These are phyloP conservation scores for Semotilus atromaculatus DNA, from an alignment of 2,797 vertebrate species.

Conservation along the genomic window DNA sequence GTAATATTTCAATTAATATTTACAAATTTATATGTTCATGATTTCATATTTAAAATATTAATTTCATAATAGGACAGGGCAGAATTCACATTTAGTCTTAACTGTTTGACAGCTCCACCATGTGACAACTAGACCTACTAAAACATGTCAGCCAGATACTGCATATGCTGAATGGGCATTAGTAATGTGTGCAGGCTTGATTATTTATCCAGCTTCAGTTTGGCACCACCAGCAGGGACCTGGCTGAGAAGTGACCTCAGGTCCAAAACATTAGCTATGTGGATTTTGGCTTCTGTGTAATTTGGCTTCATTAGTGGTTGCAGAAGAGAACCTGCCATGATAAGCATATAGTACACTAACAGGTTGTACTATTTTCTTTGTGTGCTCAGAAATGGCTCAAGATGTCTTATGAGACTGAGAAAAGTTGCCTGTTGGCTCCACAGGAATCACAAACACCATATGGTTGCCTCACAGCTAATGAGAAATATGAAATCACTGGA, in stretches of 20 bases:
- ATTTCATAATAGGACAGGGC: neutral
- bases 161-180: neutral
- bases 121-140: neutral
- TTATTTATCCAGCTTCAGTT: constrained; percentile 31
- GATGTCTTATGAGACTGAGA: constrained; percentile 78
- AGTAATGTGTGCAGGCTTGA: neutral
- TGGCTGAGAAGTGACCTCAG: constrained; percentile 34
- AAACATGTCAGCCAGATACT: neutral
- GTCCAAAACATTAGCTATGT: constrained; percentile 62
- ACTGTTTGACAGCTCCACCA: neutral
- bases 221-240: constrained; percentile 5
- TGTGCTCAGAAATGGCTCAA: constrained; percentile 76
- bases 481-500: constrained; percentile 76
- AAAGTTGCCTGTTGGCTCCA: constrained; percentile 69
- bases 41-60: neutral
- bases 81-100: neutral
- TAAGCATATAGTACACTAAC: neutral
- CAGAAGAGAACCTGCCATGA: neutral
- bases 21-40: neutral
- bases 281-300: constrained; percentile 19
- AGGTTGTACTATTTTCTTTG: neutral
- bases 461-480: constrained; percentile 73
- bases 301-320: neutral
- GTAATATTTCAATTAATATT: neutral
- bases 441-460: constrained; percentile 74